Base-by-base conservation (phyloP, 2,888 invertebrate genomes). In the Macaria liturata region DNA sequence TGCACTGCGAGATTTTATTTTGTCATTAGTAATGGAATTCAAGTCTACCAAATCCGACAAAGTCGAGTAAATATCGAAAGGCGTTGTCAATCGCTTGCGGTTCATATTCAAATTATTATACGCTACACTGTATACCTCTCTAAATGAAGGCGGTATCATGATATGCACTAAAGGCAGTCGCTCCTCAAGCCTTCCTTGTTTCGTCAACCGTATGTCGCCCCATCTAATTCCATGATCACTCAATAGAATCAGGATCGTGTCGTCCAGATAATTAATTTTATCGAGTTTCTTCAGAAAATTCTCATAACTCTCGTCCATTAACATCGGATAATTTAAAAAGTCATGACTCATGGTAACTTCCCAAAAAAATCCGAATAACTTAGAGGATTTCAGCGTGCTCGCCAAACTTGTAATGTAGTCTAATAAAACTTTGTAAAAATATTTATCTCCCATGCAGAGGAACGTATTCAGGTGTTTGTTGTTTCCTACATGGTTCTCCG, bases 171-270 rank as follows among this genome's bases (percentile, higher is more conserved):
- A 94, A 0, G 98, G 98, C 56, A 98, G 92, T 47, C 98, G 94
- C 78, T 97, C 98, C 83, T 98, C 98, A 76, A 98, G 92, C 76
- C 95, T 93, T 1, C 97, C 97, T 84, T 98, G 97, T 81, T 96
- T 96, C 0, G 98, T 98, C 67, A 93, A 92, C 7, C 97, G 93
- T 68, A 97, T 97, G 5, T 93, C 93, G 3, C 98, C 98, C 95
- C 96, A 98, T 61, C 98, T 91, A 59, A 97, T 94, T 0, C 98
- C 98, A 75, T 98, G 98, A 78, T 98, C 98, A 80, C 98, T 98
- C 90, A 98, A 91, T 7, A 97, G 80, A 52, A 97, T 89, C 9
- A 96, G 71, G 46, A 94, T 92, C 0, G 97, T 96, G 32, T 94
- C 92, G 52, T 96, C 93, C 54, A 97, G 84, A 54, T 93, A 84